Conservation (phyloP, 2,113 vertebrate species). For the Trinectes maculatus region DNA sequence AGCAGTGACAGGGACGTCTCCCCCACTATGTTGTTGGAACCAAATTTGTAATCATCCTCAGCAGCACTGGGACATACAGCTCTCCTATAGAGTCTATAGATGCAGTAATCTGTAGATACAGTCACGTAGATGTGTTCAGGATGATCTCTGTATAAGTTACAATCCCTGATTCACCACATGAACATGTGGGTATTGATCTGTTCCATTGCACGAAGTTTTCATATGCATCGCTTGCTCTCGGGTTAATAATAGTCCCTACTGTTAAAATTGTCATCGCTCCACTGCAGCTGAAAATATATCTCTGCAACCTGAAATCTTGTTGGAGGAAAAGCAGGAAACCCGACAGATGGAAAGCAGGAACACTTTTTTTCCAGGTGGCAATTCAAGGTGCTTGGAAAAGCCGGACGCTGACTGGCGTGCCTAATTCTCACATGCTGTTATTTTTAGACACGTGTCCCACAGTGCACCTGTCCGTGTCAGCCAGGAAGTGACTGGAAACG, state of each 20-base stretch:
- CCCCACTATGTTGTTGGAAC: neutral
- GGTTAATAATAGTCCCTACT: slow-evolving; percentile 44
- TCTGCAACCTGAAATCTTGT: neutral
- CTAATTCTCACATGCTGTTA: slow-evolving; percentile 53
- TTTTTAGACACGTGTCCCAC: slow-evolving; percentile 63
- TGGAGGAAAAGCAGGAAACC: neutral
- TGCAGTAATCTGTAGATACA: slow-evolving; percentile 17
- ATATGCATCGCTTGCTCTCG: slow-evolving; percentile 39
- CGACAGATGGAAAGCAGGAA: slow-evolving; percentile 1
- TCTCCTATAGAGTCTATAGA: slow-evolving; percentile 1
- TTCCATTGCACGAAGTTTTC: slow-evolving; percentile 27
- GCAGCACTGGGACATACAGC: neutral
- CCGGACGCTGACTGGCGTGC: slow-evolving; percentile 32
- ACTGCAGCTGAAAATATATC: slow-evolving; percentile 25
- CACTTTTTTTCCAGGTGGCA: slow-evolving; percentile 12
- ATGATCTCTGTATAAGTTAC: slow-evolving; percentile 26
- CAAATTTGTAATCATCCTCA: too few relatives aligned
- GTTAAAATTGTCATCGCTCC: slow-evolving; percentile 32
- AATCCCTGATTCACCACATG: slow-evolving; percentile 32
- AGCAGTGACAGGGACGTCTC: too few relatives aligned
- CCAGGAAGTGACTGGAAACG: slow-evolving; percentile 59
- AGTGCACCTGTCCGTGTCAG: slow-evolving; percentile 69
- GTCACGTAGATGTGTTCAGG: neutral
- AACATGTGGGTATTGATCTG: slow-evolving; percentile 33
- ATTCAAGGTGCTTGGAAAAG: slow-evolving; percentile 31